Conservation (phyloP, 2,113 vertebrate species). For the Eulemur macaco region DNA sequence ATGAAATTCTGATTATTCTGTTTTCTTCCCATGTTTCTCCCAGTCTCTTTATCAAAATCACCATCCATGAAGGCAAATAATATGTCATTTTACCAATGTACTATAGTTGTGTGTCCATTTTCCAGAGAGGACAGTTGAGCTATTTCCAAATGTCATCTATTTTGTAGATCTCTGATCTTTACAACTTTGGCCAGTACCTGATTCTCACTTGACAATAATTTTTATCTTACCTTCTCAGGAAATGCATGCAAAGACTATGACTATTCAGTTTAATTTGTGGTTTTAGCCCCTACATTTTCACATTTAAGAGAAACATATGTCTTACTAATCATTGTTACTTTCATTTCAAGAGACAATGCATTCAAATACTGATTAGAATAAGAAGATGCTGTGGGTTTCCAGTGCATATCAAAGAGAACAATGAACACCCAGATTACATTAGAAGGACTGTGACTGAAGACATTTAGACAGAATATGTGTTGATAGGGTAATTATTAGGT, state of each 20-base stretch:
- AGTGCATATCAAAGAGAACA: constrained; percentile 58
- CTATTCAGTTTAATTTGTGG: neutral
- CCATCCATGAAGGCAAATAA: neutral
- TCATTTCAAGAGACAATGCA: constrained; percentile 56
- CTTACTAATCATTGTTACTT: constrained; percentile 47
- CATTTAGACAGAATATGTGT: constrained; percentile 62
- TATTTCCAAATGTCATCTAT: neutral
- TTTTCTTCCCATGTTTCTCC: neutral
- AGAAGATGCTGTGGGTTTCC: constrained; percentile 16
- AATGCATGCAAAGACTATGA: constrained; percentile 30
- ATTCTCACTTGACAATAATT: neutral
- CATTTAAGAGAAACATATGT: constrained; percentile 59
- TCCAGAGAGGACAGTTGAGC: neutral
- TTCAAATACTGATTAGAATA: constrained; percentile 65
- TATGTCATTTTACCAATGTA: neutral
- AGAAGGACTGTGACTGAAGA: constrained; percentile 41
- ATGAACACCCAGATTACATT: constrained; percentile 6
- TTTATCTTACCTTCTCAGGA: constrained; percentile 22
- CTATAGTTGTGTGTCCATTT: neutral
- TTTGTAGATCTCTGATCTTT: neutral
- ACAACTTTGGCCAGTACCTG: neutral
- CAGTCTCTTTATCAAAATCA: neutral
- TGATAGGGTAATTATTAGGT: constrained; percentile 78
- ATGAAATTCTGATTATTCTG: neutral
- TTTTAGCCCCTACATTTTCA: constrained; percentile 49